Evolutionary conservation across 2,888 invertebrate species (phyloP).

Genomic region (Pseudeuparius sepicola): DNA sequence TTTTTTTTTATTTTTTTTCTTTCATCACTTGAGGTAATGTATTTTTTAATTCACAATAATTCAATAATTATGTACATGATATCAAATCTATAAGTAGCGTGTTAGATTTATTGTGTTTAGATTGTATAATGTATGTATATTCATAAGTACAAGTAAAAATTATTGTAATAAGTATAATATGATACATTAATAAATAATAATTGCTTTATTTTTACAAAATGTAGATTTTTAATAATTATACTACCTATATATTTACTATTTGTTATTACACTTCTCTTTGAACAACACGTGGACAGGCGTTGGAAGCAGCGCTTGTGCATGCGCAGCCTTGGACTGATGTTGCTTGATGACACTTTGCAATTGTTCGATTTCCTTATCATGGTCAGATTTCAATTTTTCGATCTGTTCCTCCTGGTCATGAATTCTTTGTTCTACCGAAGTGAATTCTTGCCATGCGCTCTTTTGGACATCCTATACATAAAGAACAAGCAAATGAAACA

Average conservation of each 20-base stretch:
- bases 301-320: constrained; percentile 24
- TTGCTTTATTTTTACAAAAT: no score
- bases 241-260: no score
- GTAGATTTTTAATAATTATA: no score
- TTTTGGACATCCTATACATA: constrained; percentile 44
- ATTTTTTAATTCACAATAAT: no score
- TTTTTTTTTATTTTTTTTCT: constrained; percentile 21
- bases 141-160: no score
- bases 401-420: constrained; percentile 41
- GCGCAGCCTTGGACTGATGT: constrained; percentile 24
- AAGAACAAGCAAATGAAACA: constrained; percentile 15
- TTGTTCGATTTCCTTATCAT: constrained; percentile 40
- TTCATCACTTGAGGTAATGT: not conserved
- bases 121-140: no score
- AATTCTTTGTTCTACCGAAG: constrained; percentile 42
- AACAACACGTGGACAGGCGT: constrained; percentile 34
- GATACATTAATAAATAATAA: no score
- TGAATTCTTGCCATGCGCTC: constrained; percentile 44
- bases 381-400: constrained; percentile 40
- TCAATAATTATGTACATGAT: no score
- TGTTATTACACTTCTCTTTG: constrained; percentile 35
- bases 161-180: no score
- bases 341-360: constrained; percentile 40
- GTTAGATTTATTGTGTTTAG: no score
- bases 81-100: no score